Percentiles rank a stretch among this genome's conserved stretches.
Evolutionary conservation across 1,140 invertebrate genomes (phyloP).

Genomic region (Chironomus tepperi): DNA sequence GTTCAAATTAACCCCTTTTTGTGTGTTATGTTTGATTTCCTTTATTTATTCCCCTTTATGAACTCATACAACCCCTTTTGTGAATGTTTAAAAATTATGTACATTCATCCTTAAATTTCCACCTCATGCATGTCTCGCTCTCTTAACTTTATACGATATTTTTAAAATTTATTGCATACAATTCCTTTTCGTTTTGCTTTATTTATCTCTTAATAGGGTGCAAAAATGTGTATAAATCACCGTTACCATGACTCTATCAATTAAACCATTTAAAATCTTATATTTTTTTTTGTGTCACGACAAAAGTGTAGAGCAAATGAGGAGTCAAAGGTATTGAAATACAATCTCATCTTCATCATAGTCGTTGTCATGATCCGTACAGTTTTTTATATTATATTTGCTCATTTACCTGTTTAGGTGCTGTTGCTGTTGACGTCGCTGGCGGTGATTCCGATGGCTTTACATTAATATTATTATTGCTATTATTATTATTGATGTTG

Average conservation of each 20-base stretch:
- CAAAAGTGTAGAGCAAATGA: background rate
- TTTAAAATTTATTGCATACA: no score
- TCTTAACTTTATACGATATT: no score
- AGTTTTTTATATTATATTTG: background rate
- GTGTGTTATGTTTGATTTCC: background rate
- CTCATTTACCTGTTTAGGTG: background rate
- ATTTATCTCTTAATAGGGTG: slow-evolving; percentile 23
- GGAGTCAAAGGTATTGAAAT: slow-evolving; percentile 11
- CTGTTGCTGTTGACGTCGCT: background rate
- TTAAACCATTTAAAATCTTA: slow-evolving; percentile 25
- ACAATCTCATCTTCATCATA: slow-evolving; percentile 1
- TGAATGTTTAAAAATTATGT: background rate
- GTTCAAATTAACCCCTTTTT: slow-evolving; percentile 22
- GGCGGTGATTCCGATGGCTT: slow-evolving; percentile 32
- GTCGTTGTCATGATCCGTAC: background rate
- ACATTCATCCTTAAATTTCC: background rate
- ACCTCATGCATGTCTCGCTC: background rate
- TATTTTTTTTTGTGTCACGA: background rate
- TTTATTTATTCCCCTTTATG: background rate
- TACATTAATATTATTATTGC: slow-evolving; percentile 25
- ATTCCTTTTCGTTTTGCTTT: background rate
- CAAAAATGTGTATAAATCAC: slow-evolving; percentile 24
- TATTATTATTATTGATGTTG: slow-evolving; percentile 33
- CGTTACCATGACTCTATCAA: slow-evolving; percentile 24
- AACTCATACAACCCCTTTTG: background rate